Base-by-base conservation (phyloP, 2,113 vertebrate species). In the Rhegmatorhina hoffmannsi region DNA sequence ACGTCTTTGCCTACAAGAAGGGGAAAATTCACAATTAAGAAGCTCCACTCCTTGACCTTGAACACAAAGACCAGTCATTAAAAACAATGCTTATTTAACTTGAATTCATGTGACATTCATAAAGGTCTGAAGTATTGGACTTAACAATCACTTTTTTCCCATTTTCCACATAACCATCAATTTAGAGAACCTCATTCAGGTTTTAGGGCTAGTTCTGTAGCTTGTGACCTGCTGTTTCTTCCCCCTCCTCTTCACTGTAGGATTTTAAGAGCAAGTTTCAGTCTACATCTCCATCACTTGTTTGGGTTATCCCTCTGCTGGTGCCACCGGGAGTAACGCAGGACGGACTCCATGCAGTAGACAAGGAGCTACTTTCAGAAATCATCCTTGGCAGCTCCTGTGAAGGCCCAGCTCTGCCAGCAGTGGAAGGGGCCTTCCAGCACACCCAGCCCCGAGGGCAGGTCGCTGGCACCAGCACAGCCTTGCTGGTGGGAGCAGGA, bases 361-460 rank as follows among this genome's bases (percentile, higher is more conserved):
- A 33, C 31, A 63, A 19, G 0, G 10, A 84, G 58, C 23, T n/a
- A 12, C 60, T 8, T 31, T 13, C 47, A 38, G 33, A 68, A 78
- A 36, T 7, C 5, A 6, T 3, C 23, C 17, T 5, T 38, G 29
- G 29, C 26, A 34, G 28, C 29, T 36, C 31, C 23, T 43, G 23
- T 6, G 36, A 75, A 68, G 47, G 2, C 5, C 6, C 46, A 55
- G 55, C 47, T 66, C 7, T 7, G 31, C 11, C 56, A 40, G 33
- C 10, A 59, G 38, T 0, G 0, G n/a, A 29, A 10, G 33, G 69
- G 60, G 28, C 36, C 49, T 38, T 59, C 11, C 56, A 52, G 52
- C 10, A 2, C 7, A 7, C 10, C 19, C 10, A 69, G 28, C n/a
- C 10, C 5, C 0, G 0, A 14, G 0, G 10, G 56, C 74, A 26